These are phyloP conservation scores for Eudasyphora cyanicolor DNA, from an alignment of 2,888 invertebrate genomes.

Conservation along the genomic window DNA sequence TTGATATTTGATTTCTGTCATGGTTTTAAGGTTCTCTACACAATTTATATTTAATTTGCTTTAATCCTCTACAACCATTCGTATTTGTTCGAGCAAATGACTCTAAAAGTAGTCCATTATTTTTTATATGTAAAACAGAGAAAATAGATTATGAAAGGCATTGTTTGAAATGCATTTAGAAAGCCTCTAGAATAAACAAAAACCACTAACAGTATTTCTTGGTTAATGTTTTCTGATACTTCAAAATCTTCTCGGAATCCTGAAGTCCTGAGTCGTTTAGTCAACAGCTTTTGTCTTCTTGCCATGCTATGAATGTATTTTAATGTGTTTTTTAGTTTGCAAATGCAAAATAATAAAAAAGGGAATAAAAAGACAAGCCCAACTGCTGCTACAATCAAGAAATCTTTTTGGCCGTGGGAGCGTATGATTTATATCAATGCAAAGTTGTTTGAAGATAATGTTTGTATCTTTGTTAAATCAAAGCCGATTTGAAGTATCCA, in stretches of 20 bases:
- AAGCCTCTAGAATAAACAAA: not conserved
- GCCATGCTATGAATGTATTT: not conserved
- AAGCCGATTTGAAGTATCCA: no score
- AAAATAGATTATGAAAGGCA: not conserved
- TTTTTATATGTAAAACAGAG: not conserved
- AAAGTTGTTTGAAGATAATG: not conserved
- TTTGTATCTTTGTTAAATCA: no score
- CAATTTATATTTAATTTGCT: not conserved
- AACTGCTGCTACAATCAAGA: not conserved
- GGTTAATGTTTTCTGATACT: no score
- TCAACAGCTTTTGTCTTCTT: not conserved
- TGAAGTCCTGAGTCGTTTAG: no score
- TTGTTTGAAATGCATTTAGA: not conserved
- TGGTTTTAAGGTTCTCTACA: not conserved
- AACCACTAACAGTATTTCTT: no score
- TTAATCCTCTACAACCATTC: not conserved
- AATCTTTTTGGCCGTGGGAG: no score
- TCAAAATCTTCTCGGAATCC: no score
- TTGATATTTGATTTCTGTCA: conserved; percentile 27
- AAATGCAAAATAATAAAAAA: no score
- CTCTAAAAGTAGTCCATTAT: not conserved
- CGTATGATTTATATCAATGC: conserved; percentile 30
- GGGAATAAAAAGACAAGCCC: not conserved
- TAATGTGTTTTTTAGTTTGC: no score
- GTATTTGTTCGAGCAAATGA: not conserved